Percentiles rank a stretch among this genome's conserved stretches.
These are phyloP conservation scores for Acanthaster planci DNA, from an alignment of 35 echinoderm and acorn worm genomes.

Conservation along the genomic window DNA sequence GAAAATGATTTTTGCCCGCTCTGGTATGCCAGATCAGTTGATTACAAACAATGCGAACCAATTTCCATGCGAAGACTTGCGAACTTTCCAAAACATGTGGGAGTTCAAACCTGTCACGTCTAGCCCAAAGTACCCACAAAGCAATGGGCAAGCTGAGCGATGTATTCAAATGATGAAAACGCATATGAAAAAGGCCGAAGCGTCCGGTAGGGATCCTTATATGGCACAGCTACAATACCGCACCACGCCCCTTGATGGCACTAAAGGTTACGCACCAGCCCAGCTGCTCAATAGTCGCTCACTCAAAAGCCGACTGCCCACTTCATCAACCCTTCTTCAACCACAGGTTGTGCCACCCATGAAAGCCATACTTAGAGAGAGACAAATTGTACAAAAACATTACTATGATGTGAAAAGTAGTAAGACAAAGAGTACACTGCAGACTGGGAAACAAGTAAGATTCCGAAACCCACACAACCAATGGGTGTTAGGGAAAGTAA, in stretches of 20 bases:
- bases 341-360: neutral
- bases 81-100: neutral
- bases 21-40: slow-evolving; percentile 66
- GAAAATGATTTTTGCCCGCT: slow-evolving; percentile 47
- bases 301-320: slow-evolving; percentile 17
- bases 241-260: slow-evolving; percentile 30
- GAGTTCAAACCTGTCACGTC: slow-evolving; percentile 16
- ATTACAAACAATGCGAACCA: slow-evolving; percentile 42
- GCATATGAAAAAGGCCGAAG: slow-evolving; percentile 6
- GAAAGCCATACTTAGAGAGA: neutral
- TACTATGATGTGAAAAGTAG: slow-evolving; percentile 19
- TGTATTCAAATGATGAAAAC: slow-evolving; percentile 37
- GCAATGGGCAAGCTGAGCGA: slow-evolving; percentile 16
- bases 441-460: slow-evolving; percentile 31
- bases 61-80: neutral
- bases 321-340: neutral
- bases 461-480: neutral
- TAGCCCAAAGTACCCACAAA: slow-evolving; percentile 8
- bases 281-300: slow-evolving; percentile 4
- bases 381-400: slow-evolving; percentile 19
- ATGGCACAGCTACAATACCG: slow-evolving; percentile 1
- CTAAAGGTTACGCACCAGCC: slow-evolving; percentile 8
- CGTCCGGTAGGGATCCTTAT: neutral
- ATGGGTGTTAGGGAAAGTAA: neutral
- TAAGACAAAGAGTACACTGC: slow-evolving; percentile 2